Evolutionary conservation across 2,113 vertebrate species (phyloP).

Genomic region (Ramphastos sulfuratus): DNA sequence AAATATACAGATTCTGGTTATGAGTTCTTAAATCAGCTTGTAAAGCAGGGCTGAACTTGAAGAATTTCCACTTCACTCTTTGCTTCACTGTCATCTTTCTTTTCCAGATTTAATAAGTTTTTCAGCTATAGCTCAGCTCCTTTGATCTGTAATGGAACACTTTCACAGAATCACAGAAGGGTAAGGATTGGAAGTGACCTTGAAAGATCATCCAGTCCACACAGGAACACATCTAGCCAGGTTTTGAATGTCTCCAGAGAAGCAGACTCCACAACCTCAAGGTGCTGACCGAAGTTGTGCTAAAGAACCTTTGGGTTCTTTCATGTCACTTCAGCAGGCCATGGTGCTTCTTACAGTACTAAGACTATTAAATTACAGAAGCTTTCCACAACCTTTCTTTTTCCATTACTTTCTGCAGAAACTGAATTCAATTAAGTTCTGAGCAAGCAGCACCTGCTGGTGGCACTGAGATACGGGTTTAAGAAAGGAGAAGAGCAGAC

Average conservation of each 20-base stretch:
- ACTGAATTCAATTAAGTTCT: not conserved
- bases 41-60: not conserved
- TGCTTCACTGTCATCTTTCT: not conserved
- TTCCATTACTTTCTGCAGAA: not conserved
- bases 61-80: not conserved
- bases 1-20: not conserved
- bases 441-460: not conserved
- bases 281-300: not conserved
- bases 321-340: rapidly evolving
- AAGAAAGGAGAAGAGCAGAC: not conserved
- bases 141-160: not conserved
- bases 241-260: no score
- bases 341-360: not conserved
- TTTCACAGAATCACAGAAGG: not conserved
- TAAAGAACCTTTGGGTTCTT: not conserved
- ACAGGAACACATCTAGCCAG: no score
- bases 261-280: no score
- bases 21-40: not conserved
- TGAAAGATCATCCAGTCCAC: no score
- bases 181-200: no score
- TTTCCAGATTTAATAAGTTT: not conserved
- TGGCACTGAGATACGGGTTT: rapidly evolving
- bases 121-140: not conserved
- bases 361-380: not conserved
- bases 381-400: not conserved